These are phyloP conservation scores for Australoheros scitulus DNA, from an alignment of 2,113 vertebrate species.

Conservation along the genomic window DNA sequence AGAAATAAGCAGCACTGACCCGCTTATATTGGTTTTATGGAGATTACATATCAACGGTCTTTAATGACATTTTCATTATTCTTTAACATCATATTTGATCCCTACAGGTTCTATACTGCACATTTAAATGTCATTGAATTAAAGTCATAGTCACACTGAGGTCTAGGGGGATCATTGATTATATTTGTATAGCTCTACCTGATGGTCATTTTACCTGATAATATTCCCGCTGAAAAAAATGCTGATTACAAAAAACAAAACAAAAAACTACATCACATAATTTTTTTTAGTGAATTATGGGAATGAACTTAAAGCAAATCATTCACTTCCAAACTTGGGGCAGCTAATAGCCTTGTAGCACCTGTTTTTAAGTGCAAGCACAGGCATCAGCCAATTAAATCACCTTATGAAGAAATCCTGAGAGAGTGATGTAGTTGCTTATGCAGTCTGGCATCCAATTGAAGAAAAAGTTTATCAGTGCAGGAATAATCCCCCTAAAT, in stretches of 20 bases:
- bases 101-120: fast-evolving
- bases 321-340: not conserved
- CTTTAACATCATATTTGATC: not conserved
- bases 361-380: not conserved
- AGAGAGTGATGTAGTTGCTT: not conserved
- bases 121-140: not conserved
- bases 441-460: not conserved
- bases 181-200: not conserved
- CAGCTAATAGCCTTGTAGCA: not conserved
- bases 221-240: not conserved
- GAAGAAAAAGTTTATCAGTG: not conserved
- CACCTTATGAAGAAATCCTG: not conserved
- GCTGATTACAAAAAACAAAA: not conserved
- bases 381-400: not conserved
- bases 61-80: not conserved
- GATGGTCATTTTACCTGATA: not conserved
- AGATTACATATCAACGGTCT: not conserved
- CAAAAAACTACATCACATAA: not conserved
- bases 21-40: not conserved
- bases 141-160: not conserved
- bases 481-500: too few relatives aligned
- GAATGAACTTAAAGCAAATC: not conserved
- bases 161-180: not conserved
- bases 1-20: not conserved
- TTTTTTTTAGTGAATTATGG: not conserved